phyloP scores from a whole-genome alignment of 2,797 vertebrate species.

The Tiaroga cobitis region DNA sequence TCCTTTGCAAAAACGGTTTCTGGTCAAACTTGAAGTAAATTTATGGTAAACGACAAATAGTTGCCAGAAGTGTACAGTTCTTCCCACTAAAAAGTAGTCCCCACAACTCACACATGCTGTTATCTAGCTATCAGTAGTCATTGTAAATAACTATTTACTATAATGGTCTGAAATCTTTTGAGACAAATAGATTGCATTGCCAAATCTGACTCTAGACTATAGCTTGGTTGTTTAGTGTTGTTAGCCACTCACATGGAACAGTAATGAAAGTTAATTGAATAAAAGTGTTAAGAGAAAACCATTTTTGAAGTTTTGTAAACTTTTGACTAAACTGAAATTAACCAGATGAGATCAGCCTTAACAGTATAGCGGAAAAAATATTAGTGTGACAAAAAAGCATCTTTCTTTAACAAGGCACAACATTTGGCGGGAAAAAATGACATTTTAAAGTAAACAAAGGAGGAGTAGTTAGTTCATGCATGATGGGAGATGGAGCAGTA shows the following conservation, averaged over 20 bases:
- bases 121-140: background rate
- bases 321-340: background rate
- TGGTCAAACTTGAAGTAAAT: background rate
- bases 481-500: slow-evolving; percentile 49
- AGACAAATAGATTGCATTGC: background rate
- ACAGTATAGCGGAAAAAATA: background rate
- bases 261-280: background rate
- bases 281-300: background rate
- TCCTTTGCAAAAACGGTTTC: background rate
- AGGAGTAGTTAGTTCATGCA: slow-evolving; percentile 61
- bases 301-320: background rate
- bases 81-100: background rate
- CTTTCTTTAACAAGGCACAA: background rate
- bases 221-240: background rate
- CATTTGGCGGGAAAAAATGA: slow-evolving; percentile 21
- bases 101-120: background rate
- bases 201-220: background rate
- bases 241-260: background rate
- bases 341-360: background rate
- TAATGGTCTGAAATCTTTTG: background rate
- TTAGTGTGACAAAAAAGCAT: background rate
- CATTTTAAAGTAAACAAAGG: slow-evolving; percentile 46
- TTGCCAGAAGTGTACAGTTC: background rate
- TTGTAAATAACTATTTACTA: background rate
- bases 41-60: background rate